Base-by-base conservation (phyloP, 1,140 invertebrate genomes). In the Drosophila ohnishii region DNA sequence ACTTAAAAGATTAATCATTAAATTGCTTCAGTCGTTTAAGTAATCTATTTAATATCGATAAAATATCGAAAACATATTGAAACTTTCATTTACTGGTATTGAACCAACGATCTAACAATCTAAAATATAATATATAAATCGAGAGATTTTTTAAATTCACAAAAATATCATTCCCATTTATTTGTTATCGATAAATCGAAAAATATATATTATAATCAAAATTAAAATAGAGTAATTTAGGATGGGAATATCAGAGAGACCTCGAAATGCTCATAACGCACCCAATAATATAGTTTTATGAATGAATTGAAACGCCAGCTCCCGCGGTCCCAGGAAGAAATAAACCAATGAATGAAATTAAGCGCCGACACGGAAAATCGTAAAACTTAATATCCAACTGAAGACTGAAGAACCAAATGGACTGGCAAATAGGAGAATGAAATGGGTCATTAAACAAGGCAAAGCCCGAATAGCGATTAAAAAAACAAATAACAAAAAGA, bases 271-370 rank as follows among this genome's bases (percentile, higher is more conserved):
- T 55, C 32, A 19, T 16, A 64, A 16, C 11, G n/a, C 44, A 30
- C 2, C n/a, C 19, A 35, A 35, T 44, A 37, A 44, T 44, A 35
- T 13, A 16, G 3, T 35, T 60, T 22, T 30, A 37, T 65, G 55
- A 65, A 47, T 22, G 25, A 63, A 63, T 64, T 42, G 58, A 50
- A 50, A 48, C 2, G 6, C 3, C 14, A 34, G 22, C 28, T 42
- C 2, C 37, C 32, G n/a, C 30, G 8, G 3, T 10, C 37, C 30
- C 61, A 53, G 65, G 61, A 69, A 66, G 65, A 69, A 53, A 69
- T 51, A 64, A 64, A 53, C 13, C 25, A 30, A 57, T 57, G 19
- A 28, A 40, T 28, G 8, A 5, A 22, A 25, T 30, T 28, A 51
- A 22, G 59, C 45, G 44, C 16, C 25, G 8, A 56, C 40, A 40